These are phyloP conservation scores for Cololabis saira DNA, from an alignment of 2,113 vertebrate species.

Conservation along the genomic window DNA sequence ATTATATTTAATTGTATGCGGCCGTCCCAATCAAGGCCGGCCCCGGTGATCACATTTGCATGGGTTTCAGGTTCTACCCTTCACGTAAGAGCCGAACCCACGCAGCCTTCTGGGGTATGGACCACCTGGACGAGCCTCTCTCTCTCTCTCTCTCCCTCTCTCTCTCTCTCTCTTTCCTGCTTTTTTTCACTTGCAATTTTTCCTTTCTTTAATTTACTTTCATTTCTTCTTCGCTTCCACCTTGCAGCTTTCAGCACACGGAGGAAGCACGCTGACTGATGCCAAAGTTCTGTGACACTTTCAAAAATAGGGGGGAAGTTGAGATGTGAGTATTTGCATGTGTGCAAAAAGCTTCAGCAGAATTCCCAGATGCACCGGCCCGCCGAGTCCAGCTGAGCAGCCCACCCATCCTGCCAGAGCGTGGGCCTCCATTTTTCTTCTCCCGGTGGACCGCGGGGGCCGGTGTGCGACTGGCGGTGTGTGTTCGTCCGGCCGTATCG, in stretches of 20 bases:
- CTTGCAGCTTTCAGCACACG: background rate
- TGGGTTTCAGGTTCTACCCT: constrained; percentile 79
- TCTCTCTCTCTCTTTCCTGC: background rate
- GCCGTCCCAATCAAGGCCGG: constrained; percentile 78
- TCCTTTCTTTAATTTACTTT: background rate
- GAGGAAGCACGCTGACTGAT: background rate
- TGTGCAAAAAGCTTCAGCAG: constrained; percentile 68
- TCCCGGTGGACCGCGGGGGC: constrained; percentile 58
- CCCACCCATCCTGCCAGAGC: constrained; percentile 82
- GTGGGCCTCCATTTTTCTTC: constrained; percentile 73
- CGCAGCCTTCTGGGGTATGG: constrained; percentile 52
- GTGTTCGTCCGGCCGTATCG: constrained; percentile 12
- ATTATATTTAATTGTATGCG: constrained; percentile 83
- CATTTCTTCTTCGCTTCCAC: background rate
- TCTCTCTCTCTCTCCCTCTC: constrained; percentile 16
- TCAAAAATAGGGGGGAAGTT: constrained; percentile 8
- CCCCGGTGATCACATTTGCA: constrained; percentile 81
- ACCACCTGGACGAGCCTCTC: constrained; percentile 74
- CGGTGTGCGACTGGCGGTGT: background rate
- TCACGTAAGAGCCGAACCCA: constrained; percentile 61
- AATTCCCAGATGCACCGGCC: constrained; percentile 67
- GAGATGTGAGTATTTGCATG: constrained; percentile 10
- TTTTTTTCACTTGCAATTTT: background rate
- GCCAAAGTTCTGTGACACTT: constrained; percentile 1
- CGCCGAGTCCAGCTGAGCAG: constrained; percentile 69